Conservation (phyloP, 2,888 invertebrate species). For the Dryomyza anilis region DNA sequence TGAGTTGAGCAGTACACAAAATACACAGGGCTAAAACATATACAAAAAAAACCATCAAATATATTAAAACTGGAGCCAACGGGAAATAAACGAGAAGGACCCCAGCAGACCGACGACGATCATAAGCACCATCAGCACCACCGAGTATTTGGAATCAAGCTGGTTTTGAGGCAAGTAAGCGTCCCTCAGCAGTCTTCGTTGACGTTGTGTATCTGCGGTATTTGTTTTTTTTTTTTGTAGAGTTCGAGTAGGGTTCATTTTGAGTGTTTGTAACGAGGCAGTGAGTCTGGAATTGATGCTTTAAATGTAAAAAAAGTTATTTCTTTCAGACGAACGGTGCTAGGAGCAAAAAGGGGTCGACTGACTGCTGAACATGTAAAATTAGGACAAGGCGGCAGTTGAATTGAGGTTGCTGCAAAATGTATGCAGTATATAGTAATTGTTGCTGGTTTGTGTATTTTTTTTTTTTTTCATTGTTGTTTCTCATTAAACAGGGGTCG, state of each 20-base stretch:
- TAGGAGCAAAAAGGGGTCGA: conserved; percentile 42
- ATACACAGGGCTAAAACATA: background rate
- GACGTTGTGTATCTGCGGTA: background rate
- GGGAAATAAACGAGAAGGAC: conserved; percentile 17
- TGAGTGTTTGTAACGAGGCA: background rate
- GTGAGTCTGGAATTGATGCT: conserved; percentile 18
- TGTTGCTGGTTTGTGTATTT: too few relatives aligned
- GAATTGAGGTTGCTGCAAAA: conserved; percentile 29
- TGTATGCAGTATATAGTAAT: conserved; percentile 6
- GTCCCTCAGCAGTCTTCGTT: background rate
- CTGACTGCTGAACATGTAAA: conserved; percentile 23
- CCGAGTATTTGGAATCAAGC: background rate
- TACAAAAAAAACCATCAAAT: background rate
- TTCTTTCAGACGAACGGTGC: conserved; percentile 7
- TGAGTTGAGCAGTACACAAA: background rate
- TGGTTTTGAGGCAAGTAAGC: background rate
- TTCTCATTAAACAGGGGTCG: too few relatives aligned
- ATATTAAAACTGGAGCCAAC: background rate
- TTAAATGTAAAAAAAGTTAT: conserved; percentile 23
- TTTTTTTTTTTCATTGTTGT: background rate
- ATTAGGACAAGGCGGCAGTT: conserved; percentile 30
- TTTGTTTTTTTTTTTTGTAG: background rate
- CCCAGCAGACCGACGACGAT: conserved; percentile 1
- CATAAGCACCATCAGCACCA: background rate
- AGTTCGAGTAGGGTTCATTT: too few relatives aligned